phyloP scores from a whole-genome alignment of 2,888 invertebrate genomes.

The Leptopilina myrica region DNA sequence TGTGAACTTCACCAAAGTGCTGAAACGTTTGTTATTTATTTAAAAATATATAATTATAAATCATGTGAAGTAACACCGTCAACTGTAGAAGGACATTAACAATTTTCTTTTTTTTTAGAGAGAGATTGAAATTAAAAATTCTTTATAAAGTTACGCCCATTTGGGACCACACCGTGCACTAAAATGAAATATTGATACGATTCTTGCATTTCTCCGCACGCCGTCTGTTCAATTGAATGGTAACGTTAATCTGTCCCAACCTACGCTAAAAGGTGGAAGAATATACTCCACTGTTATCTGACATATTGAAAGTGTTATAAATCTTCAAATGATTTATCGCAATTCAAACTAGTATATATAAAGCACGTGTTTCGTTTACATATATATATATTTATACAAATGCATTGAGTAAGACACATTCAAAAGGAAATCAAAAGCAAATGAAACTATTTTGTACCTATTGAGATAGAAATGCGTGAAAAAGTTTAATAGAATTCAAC shows the following conservation, averaged over 20 bases:
- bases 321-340: conserved; percentile 11
- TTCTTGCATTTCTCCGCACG: background rate
- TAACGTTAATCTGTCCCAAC: conserved; percentile 2
- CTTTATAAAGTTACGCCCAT: background rate
- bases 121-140: conserved; percentile 3
- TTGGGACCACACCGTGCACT: conserved; percentile 6
- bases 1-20: too few relatives aligned
- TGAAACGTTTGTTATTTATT: too few relatives aligned
- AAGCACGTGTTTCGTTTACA: background rate
- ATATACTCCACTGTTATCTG: conserved; percentile 18
- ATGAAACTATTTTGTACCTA: background rate
- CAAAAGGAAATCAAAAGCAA: background rate
- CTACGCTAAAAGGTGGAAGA: conserved; percentile 21
- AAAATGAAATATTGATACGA: conserved; percentile 35
- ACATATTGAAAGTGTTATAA: conserved; percentile 15
- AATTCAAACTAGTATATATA: conserved; percentile 1
- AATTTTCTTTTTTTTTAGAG: background rate
- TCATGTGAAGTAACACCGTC: too few relatives aligned
- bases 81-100: too few relatives aligned
- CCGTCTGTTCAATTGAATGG: conserved; percentile 26
- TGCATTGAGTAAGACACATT: background rate
- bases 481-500: background rate
- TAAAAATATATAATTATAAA: too few relatives aligned
- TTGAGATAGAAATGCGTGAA: background rate
- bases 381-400: background rate